Base-by-base conservation (phyloP, 2,888 invertebrate species). In the Gymnoscelis rufifasciata region DNA sequence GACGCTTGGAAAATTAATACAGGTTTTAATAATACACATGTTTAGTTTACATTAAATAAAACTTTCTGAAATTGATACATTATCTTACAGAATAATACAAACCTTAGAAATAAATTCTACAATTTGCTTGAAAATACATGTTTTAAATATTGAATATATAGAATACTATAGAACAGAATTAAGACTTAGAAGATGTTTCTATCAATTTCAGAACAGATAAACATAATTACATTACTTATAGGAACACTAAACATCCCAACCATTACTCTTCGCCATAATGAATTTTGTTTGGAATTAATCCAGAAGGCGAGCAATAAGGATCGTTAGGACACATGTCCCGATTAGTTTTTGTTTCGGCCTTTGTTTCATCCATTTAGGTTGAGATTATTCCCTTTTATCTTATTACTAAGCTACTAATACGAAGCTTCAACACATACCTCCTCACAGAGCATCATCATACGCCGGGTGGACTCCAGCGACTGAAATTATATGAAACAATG, bases 401-500 rank as follows among this genome's bases (percentile, higher is more conserved):
- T 38, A 7, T 14, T 11, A 37, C 10, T 36, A 36, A 8, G 19
- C 14, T 39, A 15, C 37, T 27, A 49, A 39, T 39, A 42, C 53
- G 12, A 40, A 29, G 30, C 29, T 50, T 43, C 27, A 41, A 66
- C 93, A 68, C 93, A 92, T 90, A 95, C 95, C 94, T 97, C 97
- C 89, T 97, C 97, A 83, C 96, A 96, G 87, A 96, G 91, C 64
- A 93, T 91, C 90, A 96, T 91, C 97, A 97, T 97, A 68, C 96
- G 95, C 74, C 97, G 91, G 57, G 96, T 97, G 72, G 95, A 95
- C 81, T 96, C 96, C 92, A 97, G 82, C 40, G 97, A 96, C 96
- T 95, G 91, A 76, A 94, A 94, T 74, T 33, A 19, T 11, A 19
- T 5, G 5, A 19, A 5, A 5, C n/a, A n/a, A n/a, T n/a, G n/a